Evolutionary conservation across 2,888 invertebrate genomes (phyloP).

Genomic region (Chloroclystis v-ata): DNA sequence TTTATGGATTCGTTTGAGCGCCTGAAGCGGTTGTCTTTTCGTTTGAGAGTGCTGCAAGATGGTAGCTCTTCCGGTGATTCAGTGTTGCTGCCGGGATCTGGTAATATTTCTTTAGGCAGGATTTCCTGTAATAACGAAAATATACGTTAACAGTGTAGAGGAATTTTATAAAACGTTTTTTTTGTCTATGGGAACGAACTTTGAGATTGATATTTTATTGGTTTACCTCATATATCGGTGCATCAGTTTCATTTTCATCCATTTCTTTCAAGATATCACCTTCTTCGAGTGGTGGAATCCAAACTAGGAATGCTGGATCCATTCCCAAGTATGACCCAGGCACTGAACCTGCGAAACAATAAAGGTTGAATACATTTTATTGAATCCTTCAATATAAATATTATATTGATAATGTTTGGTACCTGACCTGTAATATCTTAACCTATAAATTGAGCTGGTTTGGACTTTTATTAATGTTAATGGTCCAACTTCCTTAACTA

Average conservation of each 20-base stretch:
- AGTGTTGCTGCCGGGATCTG: slow-evolving; percentile 82
- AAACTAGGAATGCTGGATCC: slow-evolving; percentile 92
- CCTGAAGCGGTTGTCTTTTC: slow-evolving; percentile 51
- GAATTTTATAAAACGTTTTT: not conserved
- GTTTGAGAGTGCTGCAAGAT: slow-evolving; percentile 59
- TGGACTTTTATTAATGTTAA: no score
- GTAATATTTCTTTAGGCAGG: slow-evolving; percentile 63
- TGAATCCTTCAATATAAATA: no score
- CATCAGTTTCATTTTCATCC: slow-evolving; percentile 57
- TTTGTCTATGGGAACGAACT: no score
- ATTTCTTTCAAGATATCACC: slow-evolving; percentile 81
- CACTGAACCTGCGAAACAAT: slow-evolving; percentile 79
- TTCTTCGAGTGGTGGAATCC: slow-evolving; percentile 90
- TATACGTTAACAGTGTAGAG: not conserved
- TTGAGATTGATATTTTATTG: not conserved
- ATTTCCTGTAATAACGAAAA: slow-evolving; percentile 76
- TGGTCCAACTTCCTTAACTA: no score
- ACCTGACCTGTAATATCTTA: no score
- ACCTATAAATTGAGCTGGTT: no score
- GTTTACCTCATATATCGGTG: slow-evolving; percentile 61
- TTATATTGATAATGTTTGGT: no score
- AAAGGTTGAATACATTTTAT: no score
- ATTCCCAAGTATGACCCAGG: slow-evolving; percentile 92
- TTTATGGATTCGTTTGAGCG: slow-evolving; percentile 62
- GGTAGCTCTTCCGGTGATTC: slow-evolving; percentile 81